A percentile compares a stretch with the other conserved stretches of the same genome.
These are phyloP conservation scores for Desmodus rotundus DNA, from an alignment of 2,113 vertebrate genomes.

Conservation along the genomic window DNA sequence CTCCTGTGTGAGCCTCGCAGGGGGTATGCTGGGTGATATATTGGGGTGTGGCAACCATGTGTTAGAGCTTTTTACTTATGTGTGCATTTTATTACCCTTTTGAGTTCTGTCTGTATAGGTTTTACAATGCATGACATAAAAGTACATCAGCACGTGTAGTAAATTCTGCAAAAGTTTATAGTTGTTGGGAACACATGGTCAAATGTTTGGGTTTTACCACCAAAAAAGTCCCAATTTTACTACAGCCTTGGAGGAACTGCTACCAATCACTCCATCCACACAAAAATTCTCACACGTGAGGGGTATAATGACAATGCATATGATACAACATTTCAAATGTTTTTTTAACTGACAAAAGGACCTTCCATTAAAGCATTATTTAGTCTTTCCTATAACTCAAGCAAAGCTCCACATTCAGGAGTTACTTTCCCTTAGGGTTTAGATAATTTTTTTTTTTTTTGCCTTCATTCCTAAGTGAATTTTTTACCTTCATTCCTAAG, in stretches of 20 bases:
- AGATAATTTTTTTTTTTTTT: not conserved
- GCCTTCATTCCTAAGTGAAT: not conserved
- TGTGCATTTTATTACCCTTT: not conserved
- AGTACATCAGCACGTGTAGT: not conserved
- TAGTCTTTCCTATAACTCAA: not conserved
- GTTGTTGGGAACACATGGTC: not conserved
- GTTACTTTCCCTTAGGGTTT: not conserved
- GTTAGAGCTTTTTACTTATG: not conserved
- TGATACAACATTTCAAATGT: not conserved
- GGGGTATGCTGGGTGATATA: not conserved
- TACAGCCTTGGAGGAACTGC: not conserved
- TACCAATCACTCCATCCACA: not conserved
- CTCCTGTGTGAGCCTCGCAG: not conserved
- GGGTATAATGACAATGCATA: not conserved
- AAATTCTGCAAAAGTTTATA: not conserved
- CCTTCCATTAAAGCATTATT: not conserved
- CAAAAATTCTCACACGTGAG: not conserved
- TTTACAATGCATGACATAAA: not conserved
- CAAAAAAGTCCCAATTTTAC: not conserved
- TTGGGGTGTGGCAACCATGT: not conserved
- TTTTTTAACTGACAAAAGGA: not conserved
- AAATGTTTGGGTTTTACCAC: not conserved
- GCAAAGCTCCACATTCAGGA: not conserved
- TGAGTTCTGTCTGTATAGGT: not conserved
- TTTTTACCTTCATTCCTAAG: not conserved